These are phyloP conservation scores for Lottia scabra DNA, from an alignment of 2,888 invertebrate species.

Conservation along the genomic window DNA sequence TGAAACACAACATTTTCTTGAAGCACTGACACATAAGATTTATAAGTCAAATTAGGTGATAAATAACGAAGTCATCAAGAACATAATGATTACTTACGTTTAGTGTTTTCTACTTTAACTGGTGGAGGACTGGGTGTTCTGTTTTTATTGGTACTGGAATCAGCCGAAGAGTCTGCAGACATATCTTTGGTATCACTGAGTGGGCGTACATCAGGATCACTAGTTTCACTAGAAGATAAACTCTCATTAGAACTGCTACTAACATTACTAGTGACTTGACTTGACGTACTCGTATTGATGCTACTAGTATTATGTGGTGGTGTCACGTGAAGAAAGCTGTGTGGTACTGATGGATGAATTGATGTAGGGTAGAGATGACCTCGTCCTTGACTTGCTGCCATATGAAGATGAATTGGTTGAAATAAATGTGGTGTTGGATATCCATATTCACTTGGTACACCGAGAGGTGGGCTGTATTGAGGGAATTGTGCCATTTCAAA, in stretches of 20 bases:
- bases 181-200: background rate
- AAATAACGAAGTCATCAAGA: no score
- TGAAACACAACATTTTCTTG: no score
- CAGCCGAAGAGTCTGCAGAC: background rate
- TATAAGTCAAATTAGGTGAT: no score
- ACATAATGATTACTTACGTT: background rate
- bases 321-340: conserved; percentile 6
- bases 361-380: background rate
- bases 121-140: conserved; percentile 12
- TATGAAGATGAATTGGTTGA: conserved; percentile 22
- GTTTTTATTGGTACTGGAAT: conserved; percentile 4
- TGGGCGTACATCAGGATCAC: background rate
- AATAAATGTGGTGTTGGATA: conserved; percentile 26
- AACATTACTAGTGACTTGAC: background rate
- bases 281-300: background rate
- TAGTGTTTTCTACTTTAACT: background rate
- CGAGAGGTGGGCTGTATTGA: conserved; percentile 42
- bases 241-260: background rate
- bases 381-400: conserved; percentile 11
- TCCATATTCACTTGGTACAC: conserved; percentile 36
- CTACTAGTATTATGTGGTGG: conserved; percentile 2
- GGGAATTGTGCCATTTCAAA: conserved; percentile 42
- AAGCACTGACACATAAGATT: no score
- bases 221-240: background rate
- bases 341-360: conserved; percentile 3